Base-by-base conservation (phyloP, 2,888 invertebrate species). In the Scaptodrosophila latifasciaeformis region DNA sequence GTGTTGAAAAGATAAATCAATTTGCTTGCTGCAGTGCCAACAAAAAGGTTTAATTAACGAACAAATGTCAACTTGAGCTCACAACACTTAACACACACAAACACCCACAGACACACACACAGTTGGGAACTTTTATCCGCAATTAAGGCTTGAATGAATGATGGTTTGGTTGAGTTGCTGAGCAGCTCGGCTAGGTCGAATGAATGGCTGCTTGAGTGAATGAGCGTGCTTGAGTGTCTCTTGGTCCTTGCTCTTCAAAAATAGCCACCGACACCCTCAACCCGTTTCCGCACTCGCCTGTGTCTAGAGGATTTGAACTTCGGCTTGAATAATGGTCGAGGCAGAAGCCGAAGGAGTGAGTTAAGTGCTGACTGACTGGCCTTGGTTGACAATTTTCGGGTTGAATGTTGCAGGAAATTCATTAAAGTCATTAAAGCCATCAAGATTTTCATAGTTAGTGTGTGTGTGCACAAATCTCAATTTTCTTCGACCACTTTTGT, bases 31-130 rank as follows among this genome's bases (percentile, higher is more conserved):
- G 60, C 53, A 66, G 48, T 49, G 49, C 49, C 65, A 59, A 65
- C 65, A 65, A 75, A 74, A 76, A 76, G 76, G 79, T 76, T 81
- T 76, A 76, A 76, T 76, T 78, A 76, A 76, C 76, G 75, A 81
- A 76, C 81, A 76, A 76, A 76, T 76, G 75, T 76, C 75, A 76
- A 68, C 81, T 67, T 67, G 61, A 65, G 68, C 54, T 62, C 56
- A 59, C 68, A 75, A 75, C 79, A 75, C 79, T 72, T 72, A 67
- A 75, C 77, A n/a, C n/a, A n/a, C 68, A 7, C 4, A 24, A 24
- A 24, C 24, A 7, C 24, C 24, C 24, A 3, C 4, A 7, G 4
- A 34, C 13, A 34, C 34, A 3, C 4, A 34, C 3, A 10, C n/a
- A 34, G 13, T 4, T 6, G 13, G 13, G 21, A 74, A 74, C 78